These are phyloP conservation scores for Aldrovandia affinis DNA, from an alignment of 2,797 vertebrate genomes.

Conservation along the genomic window DNA sequence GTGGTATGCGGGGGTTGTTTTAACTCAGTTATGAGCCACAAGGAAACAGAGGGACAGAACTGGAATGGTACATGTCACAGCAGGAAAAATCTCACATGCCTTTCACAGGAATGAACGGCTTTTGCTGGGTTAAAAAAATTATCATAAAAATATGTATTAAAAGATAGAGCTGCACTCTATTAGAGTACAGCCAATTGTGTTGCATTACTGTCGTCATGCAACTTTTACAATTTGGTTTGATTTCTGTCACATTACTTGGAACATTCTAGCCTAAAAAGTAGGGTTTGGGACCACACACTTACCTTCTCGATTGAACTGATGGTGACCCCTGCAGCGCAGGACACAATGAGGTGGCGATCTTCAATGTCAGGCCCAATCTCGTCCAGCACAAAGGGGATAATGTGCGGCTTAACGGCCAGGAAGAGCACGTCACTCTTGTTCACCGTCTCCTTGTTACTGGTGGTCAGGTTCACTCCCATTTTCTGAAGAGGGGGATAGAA, in stretches of 20 bases:
- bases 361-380: constrained; percentile 84
- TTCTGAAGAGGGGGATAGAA: constrained; percentile 58
- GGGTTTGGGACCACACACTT: too few relatives aligned
- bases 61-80: background rate
- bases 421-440: constrained; percentile 82
- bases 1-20: too few relatives aligned
- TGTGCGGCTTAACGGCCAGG: constrained; percentile 85
- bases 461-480: constrained; percentile 81
- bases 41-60: background rate
- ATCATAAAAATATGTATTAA: too few relatives aligned
- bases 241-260: too few relatives aligned
- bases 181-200: background rate
- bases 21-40: background rate
- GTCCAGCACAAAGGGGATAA: constrained; percentile 87
- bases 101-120: too few relatives aligned
- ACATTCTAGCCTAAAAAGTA: too few relatives aligned
- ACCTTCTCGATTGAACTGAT: constrained; percentile 89
- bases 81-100: too few relatives aligned
- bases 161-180: too few relatives aligned
- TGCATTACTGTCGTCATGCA: background rate
- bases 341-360: constrained; percentile 81
- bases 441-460: constrained; percentile 84
- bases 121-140: too few relatives aligned
- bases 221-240: background rate
- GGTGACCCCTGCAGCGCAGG: constrained; percentile 84